These are phyloP conservation scores for Hylaeus anthracinus DNA, from an alignment of 1,140 invertebrate genomes.

Conservation along the genomic window DNA sequence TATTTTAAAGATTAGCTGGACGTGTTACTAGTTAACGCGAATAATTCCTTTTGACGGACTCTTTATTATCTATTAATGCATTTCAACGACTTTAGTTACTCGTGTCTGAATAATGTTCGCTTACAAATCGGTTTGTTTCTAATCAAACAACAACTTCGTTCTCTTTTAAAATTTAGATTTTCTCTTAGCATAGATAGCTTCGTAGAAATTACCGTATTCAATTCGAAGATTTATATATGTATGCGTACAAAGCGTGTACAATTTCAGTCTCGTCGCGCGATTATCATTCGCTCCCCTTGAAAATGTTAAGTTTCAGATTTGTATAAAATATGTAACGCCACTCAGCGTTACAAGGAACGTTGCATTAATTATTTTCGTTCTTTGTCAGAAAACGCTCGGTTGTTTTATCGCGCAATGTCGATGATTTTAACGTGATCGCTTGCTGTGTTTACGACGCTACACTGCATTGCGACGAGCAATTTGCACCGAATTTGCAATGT, in stretches of 20 bases:
- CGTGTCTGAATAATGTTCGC: background rate
- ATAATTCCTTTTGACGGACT: background rate
- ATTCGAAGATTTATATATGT: background rate
- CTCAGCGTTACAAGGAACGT: too few relatives aligned
- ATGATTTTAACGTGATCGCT: conserved; percentile 17
- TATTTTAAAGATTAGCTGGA: background rate
- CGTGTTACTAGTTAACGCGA: background rate
- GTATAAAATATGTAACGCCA: too few relatives aligned
- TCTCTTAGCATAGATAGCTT: background rate
- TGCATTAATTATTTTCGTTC: too few relatives aligned
- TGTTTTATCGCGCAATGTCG: background rate
- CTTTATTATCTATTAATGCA: background rate
- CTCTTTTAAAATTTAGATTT: conserved; percentile 1
- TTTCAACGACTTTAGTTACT: background rate
- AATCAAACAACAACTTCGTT: background rate
- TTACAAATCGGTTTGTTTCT: background rate
- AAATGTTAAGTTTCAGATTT: too few relatives aligned
- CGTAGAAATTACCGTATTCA: background rate
- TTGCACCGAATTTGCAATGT: conserved; percentile 27
- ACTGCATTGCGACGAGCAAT: conserved; percentile 12
- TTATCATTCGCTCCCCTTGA: too few relatives aligned
- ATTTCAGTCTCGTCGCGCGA: too few relatives aligned
- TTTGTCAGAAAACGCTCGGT: too few relatives aligned
- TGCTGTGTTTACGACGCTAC: background rate
- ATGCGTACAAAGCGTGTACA: too few relatives aligned